Conservation (phyloP, 2,113 vertebrate species). For the Equus przewalskii region DNA sequence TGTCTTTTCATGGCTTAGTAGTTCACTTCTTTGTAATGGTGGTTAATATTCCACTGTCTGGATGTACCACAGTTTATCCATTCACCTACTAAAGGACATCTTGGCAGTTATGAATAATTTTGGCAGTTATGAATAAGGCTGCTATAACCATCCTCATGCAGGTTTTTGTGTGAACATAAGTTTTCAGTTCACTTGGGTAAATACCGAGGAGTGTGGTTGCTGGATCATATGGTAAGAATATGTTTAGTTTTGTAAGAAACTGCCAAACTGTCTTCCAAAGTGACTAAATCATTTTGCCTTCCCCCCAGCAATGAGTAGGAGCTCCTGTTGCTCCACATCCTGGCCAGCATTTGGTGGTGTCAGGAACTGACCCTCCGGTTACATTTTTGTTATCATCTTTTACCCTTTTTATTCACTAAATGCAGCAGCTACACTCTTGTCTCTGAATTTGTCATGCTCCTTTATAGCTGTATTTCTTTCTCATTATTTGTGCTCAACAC, state of each 20-base stretch:
- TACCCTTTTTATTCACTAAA: background rate
- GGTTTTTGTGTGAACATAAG: background rate
- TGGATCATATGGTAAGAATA: background rate
- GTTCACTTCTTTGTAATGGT: background rate
- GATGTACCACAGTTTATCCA: background rate
- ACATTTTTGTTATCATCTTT: background rate
- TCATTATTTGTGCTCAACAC: background rate
- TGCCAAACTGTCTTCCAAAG: background rate
- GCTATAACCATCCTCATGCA: background rate
- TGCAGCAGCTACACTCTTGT: background rate
- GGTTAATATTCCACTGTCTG: background rate
- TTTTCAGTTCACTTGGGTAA: conserved; percentile 4
- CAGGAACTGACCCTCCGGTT: background rate
- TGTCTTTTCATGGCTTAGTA: background rate
- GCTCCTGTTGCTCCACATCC: background rate
- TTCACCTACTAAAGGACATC: background rate
- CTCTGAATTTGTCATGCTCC: background rate
- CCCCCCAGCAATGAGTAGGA: background rate
- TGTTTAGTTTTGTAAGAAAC: conserved; percentile 11
- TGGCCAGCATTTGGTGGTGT: background rate
- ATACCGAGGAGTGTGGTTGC: background rate
- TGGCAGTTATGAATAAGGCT: background rate
- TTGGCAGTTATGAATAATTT: background rate
- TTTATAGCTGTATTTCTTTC: background rate
- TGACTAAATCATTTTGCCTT: background rate